Evolutionary conservation across 2,797 vertebrate species (phyloP), one percentile per base, ranked within the genome.

Genomic region (Fistularia commersonii): DNA sequence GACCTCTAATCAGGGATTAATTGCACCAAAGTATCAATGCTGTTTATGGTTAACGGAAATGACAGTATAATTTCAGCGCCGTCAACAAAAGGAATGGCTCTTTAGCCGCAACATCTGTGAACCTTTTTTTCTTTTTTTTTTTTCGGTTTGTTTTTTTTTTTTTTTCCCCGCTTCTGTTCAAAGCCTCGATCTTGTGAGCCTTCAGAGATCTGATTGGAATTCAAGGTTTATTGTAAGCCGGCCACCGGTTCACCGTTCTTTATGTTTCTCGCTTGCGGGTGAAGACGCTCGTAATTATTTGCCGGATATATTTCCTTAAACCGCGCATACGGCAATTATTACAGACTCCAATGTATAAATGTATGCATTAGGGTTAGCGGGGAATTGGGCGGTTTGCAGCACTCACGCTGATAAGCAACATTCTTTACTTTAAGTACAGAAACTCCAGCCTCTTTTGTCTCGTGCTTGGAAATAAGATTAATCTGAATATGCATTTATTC

Each of bases 1-100:
- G 62, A 63, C 70, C 77, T 68, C 53, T 55, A 61, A 69, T 68
- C 57, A 35, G 58, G 79, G 76, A 80, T 83, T 76, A 84, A 85
- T 83, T 78, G 76, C 45, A 14, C 11, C 45, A 66, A 64, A 57
- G 59, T 54, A 47, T 66, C 42, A 32, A 8, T 38, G 54, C 33
- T 32, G 52, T 63, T 53, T 40, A 8, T 49, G 1, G 7, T 42
- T 66, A 74, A 75, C 54, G n/a, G n/a, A n/a, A n/a, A n/a, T 49
- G 68, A 57, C 39, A 34, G 50, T 48, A 76, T 76, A 67, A 66
- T 78, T 59, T 51, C 52, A 14, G 60, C 15, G 33, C 40, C 40
- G 61, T 64, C 55, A 44, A 63, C 46, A 45, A 51, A 59, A 42
- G 42, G 50, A 0, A 39, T n/a, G 38, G 44, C 48, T 61, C 51